Percentiles rank a stretch among this genome's conserved stretches.
These are phyloP conservation scores for Conistra vaccinii DNA, from an alignment of 2,888 invertebrate genomes.

Conservation along the genomic window DNA sequence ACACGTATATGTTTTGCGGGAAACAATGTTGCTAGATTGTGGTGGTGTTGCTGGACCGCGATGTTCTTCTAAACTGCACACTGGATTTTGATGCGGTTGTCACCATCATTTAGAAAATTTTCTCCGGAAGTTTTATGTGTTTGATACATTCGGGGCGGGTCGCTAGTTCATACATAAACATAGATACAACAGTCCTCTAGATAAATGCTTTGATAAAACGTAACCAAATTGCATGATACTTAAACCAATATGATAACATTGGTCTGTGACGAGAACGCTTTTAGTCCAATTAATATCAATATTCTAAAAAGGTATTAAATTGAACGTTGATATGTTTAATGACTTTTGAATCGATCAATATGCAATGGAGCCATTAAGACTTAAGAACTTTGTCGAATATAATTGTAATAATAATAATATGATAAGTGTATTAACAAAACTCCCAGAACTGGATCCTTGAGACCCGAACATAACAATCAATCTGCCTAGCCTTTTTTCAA, in stretches of 20 bases:
- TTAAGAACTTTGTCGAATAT: slow-evolving; percentile 5
- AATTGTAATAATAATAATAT: background rate
- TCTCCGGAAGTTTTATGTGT: too few species aligned
- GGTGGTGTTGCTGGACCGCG: too few species aligned
- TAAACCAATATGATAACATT: slow-evolving; percentile 13
- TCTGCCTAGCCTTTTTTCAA: too few species aligned
- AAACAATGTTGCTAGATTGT: background rate
- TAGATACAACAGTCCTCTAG: background rate
- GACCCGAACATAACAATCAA: background rate
- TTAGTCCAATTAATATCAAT: slow-evolving; percentile 34
- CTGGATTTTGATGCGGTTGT: too few species aligned
- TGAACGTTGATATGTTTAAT: slow-evolving; percentile 25
- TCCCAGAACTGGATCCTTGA: background rate
- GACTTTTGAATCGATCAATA: slow-evolving; percentile 1
- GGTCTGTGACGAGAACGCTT: slow-evolving; percentile 22
- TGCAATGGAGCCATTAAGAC: background rate
- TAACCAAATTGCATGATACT: background rate
- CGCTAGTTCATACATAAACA: background rate
- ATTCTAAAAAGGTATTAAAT: slow-evolving; percentile 18
- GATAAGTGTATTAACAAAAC: background rate
- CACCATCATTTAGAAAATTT: too few species aligned
- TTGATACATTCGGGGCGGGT: too few species aligned
- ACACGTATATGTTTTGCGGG: background rate
- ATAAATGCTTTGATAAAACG: slow-evolving; percentile 1
- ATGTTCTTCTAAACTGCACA: too few species aligned